Evolutionary conservation across 2,888 invertebrate species (phyloP), one percentile per base, ranked within the genome.

Genomic region (Oasisia sp.): DNA sequence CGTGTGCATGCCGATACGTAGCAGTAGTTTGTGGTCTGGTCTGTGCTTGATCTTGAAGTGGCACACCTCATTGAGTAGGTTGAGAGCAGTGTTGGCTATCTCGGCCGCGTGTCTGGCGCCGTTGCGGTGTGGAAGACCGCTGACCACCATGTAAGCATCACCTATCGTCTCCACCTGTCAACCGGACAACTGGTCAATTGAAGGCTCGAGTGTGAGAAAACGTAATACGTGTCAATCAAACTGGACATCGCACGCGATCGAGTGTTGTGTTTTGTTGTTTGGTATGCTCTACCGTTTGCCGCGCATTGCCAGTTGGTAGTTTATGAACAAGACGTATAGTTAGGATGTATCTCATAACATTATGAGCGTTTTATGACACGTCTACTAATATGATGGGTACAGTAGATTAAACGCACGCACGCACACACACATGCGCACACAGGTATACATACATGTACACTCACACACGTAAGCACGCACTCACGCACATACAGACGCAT

Each of bases 131-230:
- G 95, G 95, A n/a, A 95, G 93, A 58, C 95, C 95, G 27, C 93
- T 93, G 27, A 93, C 94, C 58, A 94, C 92, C 94, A 94, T 94
- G 96, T 96, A 96, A 3, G 98, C 98, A 96, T 98, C 98, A n/a
- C 74, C 74, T 19, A 74, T 74, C 27, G 74, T 74, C 74, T 74
- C 74, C 74, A 74, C 74, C 74, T 74, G 74, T 74, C 27, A 74
- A 74, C n/a, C 74, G 74, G 27, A 27, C 74, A 19, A n/a, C 74
- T 27, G 14, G n/a, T n/a, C n/a, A 19, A 27, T 19, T 74, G 27
- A 74, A 74, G 74, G 50, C 50, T 50, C 9, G 8, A 12, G 50
- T 50, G 50, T 50, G 14, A 50, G 50, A 50, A 1, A 11, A 50
- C 50, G 50, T 50, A 9, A 50, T 11, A 50, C 4, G 12, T 12